phyloP scores from a whole-genome alignment of 2,888 invertebrate genomes.

The Drosophila trichaetosa region DNA sequence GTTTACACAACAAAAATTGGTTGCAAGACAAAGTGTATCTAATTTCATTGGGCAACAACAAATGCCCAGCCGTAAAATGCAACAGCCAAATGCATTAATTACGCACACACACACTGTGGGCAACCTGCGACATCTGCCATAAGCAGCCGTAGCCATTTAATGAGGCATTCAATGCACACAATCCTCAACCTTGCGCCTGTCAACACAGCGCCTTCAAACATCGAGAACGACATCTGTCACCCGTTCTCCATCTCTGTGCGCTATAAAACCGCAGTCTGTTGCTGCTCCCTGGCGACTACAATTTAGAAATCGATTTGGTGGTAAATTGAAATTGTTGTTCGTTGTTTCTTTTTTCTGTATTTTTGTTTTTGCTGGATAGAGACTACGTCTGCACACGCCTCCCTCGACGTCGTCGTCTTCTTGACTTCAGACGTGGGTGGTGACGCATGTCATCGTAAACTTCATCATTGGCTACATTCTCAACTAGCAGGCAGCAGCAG shows the following conservation, averaged over 20 bases:
- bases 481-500: conserved; percentile 33
- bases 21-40: conserved; percentile 71
- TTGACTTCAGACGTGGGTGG: conserved; percentile 76
- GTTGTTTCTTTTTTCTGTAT: conserved; percentile 44
- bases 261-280: conserved; percentile 70
- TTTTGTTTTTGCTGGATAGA: conserved; percentile 15
- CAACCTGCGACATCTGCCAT: conserved; percentile 62
- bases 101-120: conserved; percentile 46
- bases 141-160: conserved; percentile 66
- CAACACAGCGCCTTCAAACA: conserved; percentile 53
- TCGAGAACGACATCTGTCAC: conserved; percentile 71
- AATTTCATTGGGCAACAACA: conserved; percentile 66
- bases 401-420: conserved; percentile 31
- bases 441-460: conserved; percentile 84
- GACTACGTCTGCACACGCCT: conserved; percentile 62
- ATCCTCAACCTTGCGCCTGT: conserved; percentile 70
- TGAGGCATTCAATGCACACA: conserved; percentile 78
- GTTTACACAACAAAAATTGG: conserved; percentile 71
- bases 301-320: conserved; percentile 75
- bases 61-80: conserved; percentile 65
- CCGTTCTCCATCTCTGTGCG: conserved; percentile 49
- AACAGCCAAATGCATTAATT: conserved; percentile 77
- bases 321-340: conserved; percentile 75
- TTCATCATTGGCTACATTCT: conserved; percentile 70
- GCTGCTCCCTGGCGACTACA: conserved; percentile 54